These are phyloP conservation scores for Platysternon megacephalum DNA, from an alignment of 2,113 vertebrate genomes.

Conservation along the genomic window DNA sequence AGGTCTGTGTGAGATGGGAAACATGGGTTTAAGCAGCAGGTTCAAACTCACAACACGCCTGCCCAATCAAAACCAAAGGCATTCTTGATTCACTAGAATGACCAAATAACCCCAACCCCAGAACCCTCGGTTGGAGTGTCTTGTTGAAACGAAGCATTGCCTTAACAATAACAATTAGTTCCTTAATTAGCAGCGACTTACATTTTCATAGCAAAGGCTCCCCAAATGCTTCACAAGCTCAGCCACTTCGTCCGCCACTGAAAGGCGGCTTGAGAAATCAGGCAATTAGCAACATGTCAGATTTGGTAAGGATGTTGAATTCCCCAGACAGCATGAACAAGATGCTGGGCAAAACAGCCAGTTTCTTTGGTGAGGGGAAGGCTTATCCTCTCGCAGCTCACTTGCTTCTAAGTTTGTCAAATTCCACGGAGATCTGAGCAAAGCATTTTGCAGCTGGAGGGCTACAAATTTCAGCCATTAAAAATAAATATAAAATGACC, in stretches of 20 bases:
- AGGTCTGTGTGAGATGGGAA: neutral
- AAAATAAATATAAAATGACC: slow-evolving; percentile 61
- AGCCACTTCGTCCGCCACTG: neutral
- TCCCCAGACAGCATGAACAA: neutral
- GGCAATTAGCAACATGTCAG: neutral
- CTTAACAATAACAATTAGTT: neutral
- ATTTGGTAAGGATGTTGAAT: neutral
- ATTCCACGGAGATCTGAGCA: neutral
- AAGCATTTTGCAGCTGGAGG: slow-evolving; percentile 50
- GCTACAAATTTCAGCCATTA: slow-evolving; percentile 33
- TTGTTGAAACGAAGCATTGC: neutral
- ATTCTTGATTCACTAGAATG: neutral
- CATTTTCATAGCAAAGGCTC: neutral
- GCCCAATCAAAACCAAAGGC: neutral
- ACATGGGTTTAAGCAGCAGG: neutral
- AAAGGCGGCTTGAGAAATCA: neutral
- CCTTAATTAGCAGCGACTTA: neutral
- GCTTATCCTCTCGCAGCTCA: neutral
- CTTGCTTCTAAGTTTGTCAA: neutral
- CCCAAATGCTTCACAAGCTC: neutral
- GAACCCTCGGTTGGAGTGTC: neutral
- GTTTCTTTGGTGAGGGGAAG: neutral
- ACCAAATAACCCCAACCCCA: neutral
- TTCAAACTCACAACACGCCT: neutral
- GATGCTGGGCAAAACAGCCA: neutral